Percentiles rank a stretch among this genome's conserved stretches.
phyloP scores from a whole-genome alignment of 2,113 vertebrate species.

The Numenius arquata region DNA sequence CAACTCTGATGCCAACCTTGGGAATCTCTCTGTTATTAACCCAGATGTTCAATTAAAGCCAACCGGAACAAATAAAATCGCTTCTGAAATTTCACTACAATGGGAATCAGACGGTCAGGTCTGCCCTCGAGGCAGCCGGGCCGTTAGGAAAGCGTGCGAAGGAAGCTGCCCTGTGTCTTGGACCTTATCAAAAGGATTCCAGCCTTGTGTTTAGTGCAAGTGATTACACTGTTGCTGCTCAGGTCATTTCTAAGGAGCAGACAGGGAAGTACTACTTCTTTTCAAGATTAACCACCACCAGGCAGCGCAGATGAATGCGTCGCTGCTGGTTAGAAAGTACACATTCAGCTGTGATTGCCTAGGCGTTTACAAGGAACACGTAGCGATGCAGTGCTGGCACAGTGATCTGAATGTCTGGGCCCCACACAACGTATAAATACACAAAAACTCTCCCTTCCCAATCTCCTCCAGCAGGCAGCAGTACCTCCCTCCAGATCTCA shows the following conservation, averaged over 20 bases:
- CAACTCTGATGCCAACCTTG: background rate
- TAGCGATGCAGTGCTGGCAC: background rate
- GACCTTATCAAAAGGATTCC: background rate
- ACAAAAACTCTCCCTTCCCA: background rate
- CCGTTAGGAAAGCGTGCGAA: fast-evolving
- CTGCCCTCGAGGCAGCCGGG: background rate
- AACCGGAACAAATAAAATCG: background rate
- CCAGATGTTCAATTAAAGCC: background rate
- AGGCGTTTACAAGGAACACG: fast-evolving
- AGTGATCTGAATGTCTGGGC: background rate
- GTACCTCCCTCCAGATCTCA: background rate
- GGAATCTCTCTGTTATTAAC: background rate
- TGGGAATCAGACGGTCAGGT: background rate
- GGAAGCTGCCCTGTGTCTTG: background rate
- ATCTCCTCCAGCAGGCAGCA: background rate
- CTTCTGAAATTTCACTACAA: background rate
- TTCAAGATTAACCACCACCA: background rate
- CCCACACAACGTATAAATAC: fast-evolving
- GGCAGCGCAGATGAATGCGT: background rate
- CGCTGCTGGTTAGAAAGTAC: background rate
- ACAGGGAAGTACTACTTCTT: background rate
- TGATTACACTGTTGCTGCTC: background rate
- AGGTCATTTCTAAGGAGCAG: background rate
- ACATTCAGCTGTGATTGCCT: background rate
- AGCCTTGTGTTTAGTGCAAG: background rate